A percentile compares a stretch with the other conserved stretches of the same genome.
phyloP scores from a whole-genome alignment of 2,888 invertebrate genomes.

The Drosophila rubida region DNA sequence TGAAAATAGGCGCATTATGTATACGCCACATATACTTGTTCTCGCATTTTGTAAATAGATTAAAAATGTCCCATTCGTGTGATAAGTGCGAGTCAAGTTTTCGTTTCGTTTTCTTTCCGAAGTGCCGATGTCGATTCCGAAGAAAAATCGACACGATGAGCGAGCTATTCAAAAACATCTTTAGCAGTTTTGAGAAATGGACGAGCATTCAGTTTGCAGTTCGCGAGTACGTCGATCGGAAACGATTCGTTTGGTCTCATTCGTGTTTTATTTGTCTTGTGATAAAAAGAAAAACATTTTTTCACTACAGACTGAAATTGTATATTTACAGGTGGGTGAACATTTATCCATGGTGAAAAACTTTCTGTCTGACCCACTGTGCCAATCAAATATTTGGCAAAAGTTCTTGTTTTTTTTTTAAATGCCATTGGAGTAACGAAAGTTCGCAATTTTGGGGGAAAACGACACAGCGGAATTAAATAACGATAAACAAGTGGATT shows the following conservation, averaged over 20 bases:
- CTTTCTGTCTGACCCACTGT: conserved; percentile 16
- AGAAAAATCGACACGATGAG: conserved; percentile 28
- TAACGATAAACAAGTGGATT: conserved; percentile 51
- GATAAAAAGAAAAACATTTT: conserved; percentile 24
- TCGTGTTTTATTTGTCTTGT: conserved; percentile 1
- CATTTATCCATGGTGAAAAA: conserved; percentile 24
- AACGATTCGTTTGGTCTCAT: conserved; percentile 16
- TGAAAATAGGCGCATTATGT: conserved; percentile 36
- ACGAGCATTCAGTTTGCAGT: conserved; percentile 56
- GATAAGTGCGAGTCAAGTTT: conserved; percentile 59
- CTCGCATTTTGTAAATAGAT: conserved; percentile 72
- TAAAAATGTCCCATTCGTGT: conserved; percentile 60
- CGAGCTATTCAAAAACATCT: conserved; percentile 49
- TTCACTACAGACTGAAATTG: conserved; percentile 40
- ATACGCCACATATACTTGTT: conserved; percentile 33
- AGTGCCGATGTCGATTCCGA: conserved; percentile 28
- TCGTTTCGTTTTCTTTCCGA: conserved; percentile 46
- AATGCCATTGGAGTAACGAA: conserved; percentile 14
- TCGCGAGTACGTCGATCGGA: conserved; percentile 39
- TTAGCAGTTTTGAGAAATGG: conserved; percentile 58
- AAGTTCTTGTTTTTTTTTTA: neutral
- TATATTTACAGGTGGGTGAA: conserved; percentile 72
- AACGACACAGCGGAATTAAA: conserved; percentile 24
- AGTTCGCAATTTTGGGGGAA: conserved; percentile 2
- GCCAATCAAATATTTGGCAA: conserved; percentile 3